Base-by-base conservation (phyloP, 2,888 invertebrate genomes). In the Achlya flavicornis region DNA sequence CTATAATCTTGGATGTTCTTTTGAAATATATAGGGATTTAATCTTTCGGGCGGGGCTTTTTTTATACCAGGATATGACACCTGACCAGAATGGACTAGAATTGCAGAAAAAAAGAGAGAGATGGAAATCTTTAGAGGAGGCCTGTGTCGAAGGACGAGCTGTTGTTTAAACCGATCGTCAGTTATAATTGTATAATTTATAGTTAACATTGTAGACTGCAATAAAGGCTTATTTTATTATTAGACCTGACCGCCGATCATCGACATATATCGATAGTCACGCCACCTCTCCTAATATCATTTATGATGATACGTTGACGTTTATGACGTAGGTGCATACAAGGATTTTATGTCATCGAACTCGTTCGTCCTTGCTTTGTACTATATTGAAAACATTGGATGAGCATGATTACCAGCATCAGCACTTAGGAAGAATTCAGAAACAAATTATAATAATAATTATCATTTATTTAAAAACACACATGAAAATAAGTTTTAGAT, bases 311-410 rank as follows among this genome's bases (percentile, higher is more conserved):
- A 61, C 62, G 58, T 66, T 63, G 61, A 71, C 70, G 74, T 66
- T 74, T 73, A 68, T 73, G 67, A 73, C 71, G 78, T 77, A 66
- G 73, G 41, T 63, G 63, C 65, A 63, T 41, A 70, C 73, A 72
- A 73, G 73, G 75, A 75, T 68, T 68, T 57, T 19, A 63, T 72
- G 74, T 70, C 74, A 65, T 61, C 70, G 72, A 53, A 68, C 79
- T 65, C 35, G 26, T 58, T 43, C 57, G 71, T 68, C 70, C 71
- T 73, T 76, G 73, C 74, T 73, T 74, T 77, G 77, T 53, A 19
- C 70, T 7, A 62, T 66, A 70, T 68, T 63, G 38, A 66, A 58
- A 61, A 64, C 64, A 16, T 69, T 63, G 64, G 60, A 61, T 61
- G 63, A 66, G 48, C 68, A 70, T 72, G 61, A 67, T 66, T 70